phyloP scores from a whole-genome alignment of 2,113 vertebrate genomes.

The Lasiurus cinereus region DNA sequence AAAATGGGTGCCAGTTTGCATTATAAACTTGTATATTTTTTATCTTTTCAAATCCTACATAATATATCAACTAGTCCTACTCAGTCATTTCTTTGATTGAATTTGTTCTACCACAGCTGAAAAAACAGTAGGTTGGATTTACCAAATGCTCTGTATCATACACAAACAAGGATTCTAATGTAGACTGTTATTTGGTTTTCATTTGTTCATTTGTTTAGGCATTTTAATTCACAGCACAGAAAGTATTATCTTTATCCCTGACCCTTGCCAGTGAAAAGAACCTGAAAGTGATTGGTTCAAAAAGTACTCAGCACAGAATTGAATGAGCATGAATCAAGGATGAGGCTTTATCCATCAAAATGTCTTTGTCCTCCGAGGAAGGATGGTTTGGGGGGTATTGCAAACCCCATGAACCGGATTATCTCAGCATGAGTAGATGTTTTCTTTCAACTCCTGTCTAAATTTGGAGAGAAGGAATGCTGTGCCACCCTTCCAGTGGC shows the following conservation, averaged over 20 bases:
- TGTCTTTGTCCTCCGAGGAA: neutral
- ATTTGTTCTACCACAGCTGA: conserved; percentile 11
- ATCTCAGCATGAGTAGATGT: neutral
- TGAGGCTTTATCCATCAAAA: neutral
- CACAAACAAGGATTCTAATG: neutral
- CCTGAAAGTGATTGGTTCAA: neutral
- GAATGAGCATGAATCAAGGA: neutral
- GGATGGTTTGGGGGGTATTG: neutral
- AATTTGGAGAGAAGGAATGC: neutral
- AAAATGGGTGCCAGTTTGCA: conserved; percentile 17
- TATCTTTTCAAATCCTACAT: neutral
- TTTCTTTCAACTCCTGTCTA: neutral
- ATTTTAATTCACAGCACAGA: neutral
- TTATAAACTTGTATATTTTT: conserved; percentile 30
- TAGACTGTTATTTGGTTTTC: neutral
- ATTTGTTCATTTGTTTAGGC: neutral
- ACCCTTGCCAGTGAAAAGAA: neutral
- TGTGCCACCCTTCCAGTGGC: neutral
- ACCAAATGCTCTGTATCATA: neutral
- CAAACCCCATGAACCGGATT: neutral
- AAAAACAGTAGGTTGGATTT: neutral
- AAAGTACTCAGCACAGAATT: neutral
- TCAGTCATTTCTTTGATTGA: conserved; percentile 8
- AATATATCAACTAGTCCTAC: neutral
- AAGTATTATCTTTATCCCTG: neutral